Conservation (phyloP, 2,113 vertebrate species). For the Cephalophus harveyi region DNA sequence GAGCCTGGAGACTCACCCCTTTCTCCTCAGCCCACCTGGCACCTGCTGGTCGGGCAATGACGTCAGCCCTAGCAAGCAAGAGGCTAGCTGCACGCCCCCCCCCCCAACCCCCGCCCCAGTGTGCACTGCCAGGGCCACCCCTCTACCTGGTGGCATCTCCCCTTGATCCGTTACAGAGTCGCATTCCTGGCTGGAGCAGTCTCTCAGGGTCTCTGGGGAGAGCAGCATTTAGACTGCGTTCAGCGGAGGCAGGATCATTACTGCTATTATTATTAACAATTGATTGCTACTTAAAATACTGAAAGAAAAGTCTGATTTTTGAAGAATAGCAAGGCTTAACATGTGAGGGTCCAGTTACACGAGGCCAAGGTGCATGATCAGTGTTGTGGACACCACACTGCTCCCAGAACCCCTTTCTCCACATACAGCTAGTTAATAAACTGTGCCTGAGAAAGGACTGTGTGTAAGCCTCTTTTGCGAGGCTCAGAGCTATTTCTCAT, state of each 20-base stretch:
- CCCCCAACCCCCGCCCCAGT: fast-evolving
- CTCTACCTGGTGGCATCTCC: fast-evolving
- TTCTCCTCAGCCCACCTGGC: neutral
- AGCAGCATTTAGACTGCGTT: neutral
- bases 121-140: neutral
- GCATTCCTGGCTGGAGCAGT: neutral
- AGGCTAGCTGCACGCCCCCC: neutral
- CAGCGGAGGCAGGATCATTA: neutral
- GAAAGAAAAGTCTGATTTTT: neutral
- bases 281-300: neutral
- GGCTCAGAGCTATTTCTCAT: neutral
- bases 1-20: neutral
- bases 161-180: neutral
- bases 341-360: too few relatives aligned
- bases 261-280: neutral
- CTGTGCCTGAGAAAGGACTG: too few relatives aligned
- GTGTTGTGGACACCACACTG: fast-evolving
- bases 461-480: neutral
- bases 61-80: neutral
- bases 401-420: neutral
- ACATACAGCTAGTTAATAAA: fast-evolving
- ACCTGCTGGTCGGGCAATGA: too few relatives aligned
- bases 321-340: neutral
- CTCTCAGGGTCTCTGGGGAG: neutral
- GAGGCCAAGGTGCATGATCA: fast-evolving